Evolutionary conservation across 1,140 invertebrate species (phyloP), one percentile per base, ranked within the genome.

Genomic region (Macrosteles quadrilineatus): DNA sequence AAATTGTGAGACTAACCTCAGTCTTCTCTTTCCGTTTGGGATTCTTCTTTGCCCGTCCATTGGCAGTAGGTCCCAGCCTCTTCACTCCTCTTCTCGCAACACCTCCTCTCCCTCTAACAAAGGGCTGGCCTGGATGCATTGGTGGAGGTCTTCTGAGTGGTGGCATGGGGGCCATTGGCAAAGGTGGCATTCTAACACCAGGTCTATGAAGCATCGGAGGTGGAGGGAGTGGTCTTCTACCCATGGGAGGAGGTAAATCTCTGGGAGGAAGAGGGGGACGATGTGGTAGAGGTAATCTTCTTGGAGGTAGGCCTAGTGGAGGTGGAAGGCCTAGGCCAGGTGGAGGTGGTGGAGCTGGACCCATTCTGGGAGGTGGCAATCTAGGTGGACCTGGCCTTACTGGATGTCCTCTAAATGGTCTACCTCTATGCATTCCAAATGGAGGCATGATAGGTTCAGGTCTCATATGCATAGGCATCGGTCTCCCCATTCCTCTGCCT

Each of bases 141-240:
- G 63, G 63, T n/a, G n/a, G n/a, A n/a, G n/a, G n/a, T 30, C 63
- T 65, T 50, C 65, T 67, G 4, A 68, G 32, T 14, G 67, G 53
- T 6, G 53, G 32, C 23, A 21, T 19, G 12, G 53, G 53, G 59
- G 67, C 50, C 12, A 25, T 23, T n/a, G 19, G 63, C 6, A 27
- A 23, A 23, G 14, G 31, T 65, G 63, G 63, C 29, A 40, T 31
- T 40, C 25, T 25, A 43, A 25, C n/a, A 40, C 25, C 25, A 50
- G 53, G 47, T 32, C 53, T 32, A 12, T 25, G 67, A 30, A 25
- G 47, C 2, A 32, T 9, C 12, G 53, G 53, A 21, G 14, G 31
- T 2, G 27, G 40, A 40, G 32, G 21, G 36, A 36, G 40, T 40
- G 40, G 4, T 27, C 64, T 36, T 21, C 64, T 45, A 45, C 30